Base-by-base conservation (phyloP, 2,113 vertebrate species). In the Telmatochromis sp. region DNA sequence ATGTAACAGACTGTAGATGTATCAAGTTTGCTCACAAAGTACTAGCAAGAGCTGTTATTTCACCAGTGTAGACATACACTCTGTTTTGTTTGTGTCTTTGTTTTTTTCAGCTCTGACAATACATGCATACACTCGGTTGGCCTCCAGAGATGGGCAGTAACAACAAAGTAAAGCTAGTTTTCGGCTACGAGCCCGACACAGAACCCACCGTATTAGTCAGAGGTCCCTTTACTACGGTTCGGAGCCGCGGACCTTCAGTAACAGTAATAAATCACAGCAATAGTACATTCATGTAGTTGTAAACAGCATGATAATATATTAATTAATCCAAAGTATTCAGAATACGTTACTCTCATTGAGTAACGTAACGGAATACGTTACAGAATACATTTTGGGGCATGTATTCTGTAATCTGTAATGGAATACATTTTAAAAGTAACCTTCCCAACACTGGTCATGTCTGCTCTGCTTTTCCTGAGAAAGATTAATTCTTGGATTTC, bases 121-220 rank as follows among this genome's bases (percentile, higher is more conserved):
- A 40, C 12, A 71, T 71, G n/a, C 23, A 5, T 14, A 71, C 33
- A 42, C 35, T 71, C 7, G 0, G 19, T 23, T 23, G 35, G 63
- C 63, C 37, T 21, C 37, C 42, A 45, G 42, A 45, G 42, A 45
- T 45, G 42, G 1, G 42, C 2, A 45, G 42, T 45, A 45, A 45
- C 42, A 47, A 15, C 42, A 45, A 45, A 47, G 42, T 47, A 45
- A 45, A 45, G 42, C 13, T 45, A 45, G 0, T 45, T 45, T 2
- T 42, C 1, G 0, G 40, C 40, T 42, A 42, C 3, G 11, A 42
- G 11, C 40, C 37, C 40, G 0, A 42, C 40, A 42, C 40, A 0
- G 5, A 42, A 7, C 42, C 42, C 13, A 45, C 13, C 0, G 1
- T 45, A 45, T 45, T 15, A 45, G 42, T 0, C 42, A 15, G 42